These are phyloP conservation scores for Nothura maculosa DNA, from an alignment of 2,797 vertebrate species.

Conservation along the genomic window DNA sequence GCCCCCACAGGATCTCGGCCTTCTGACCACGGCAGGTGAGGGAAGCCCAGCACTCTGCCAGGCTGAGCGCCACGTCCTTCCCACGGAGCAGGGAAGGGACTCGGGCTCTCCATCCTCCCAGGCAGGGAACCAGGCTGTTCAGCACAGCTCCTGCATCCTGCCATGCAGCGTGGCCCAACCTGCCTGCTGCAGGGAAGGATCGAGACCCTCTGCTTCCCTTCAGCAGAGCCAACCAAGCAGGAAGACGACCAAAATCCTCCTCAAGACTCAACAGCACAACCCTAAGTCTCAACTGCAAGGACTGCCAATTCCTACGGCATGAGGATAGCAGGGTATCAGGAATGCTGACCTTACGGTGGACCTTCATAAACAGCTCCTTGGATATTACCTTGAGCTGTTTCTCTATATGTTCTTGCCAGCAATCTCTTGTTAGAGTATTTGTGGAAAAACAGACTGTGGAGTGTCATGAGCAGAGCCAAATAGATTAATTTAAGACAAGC, in stretches of 20 bases:
- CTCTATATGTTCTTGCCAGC: not conserved
- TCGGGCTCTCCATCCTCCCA: not conserved
- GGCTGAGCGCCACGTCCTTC: not conserved
- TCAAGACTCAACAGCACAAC: not conserved
- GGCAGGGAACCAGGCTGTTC: not conserved
- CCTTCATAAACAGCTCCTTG: slow-evolving; percentile 27
- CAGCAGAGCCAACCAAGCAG: not conserved
- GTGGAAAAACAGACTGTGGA: slow-evolving; percentile 34
- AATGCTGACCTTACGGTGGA: not conserved
- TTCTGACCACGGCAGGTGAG: not conserved
- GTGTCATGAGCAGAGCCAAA: not conserved
- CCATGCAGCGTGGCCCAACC: not conserved
- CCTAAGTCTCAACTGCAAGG: not conserved
- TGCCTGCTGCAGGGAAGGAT: not conserved
- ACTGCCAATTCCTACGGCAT: not conserved
- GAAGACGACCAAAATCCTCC: not conserved
- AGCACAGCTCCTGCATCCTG: not conserved
- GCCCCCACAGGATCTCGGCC: not conserved
- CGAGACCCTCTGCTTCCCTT: not conserved
- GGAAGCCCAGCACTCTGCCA: not conserved
- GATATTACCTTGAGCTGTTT: slow-evolving; percentile 33
- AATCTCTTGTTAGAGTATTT: slow-evolving; percentile 28
- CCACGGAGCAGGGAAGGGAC: not conserved
- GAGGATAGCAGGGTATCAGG: not conserved
- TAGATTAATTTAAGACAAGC: slow-evolving; percentile 41